These are phyloP conservation scores for Holothuria leucospilota DNA, from an alignment of 53 echinoderm and acorn worm genomes.

Conservation along the genomic window DNA sequence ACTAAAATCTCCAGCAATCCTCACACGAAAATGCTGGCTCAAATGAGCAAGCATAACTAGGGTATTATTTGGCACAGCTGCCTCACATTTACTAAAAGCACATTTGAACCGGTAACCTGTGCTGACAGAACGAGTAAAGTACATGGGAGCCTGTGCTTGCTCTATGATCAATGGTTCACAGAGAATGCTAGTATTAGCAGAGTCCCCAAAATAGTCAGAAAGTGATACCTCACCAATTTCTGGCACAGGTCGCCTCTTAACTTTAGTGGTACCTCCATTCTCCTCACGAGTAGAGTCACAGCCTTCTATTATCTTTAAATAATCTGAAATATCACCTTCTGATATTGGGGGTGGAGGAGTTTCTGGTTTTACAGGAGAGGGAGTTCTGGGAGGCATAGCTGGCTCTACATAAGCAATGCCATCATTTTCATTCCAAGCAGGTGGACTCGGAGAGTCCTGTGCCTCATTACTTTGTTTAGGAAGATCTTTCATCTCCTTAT, in stretches of 20 bases:
- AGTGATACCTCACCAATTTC: conserved; percentile 42
- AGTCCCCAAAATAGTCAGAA: conserved; percentile 69
- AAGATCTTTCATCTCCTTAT: neutral
- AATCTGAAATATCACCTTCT: conserved; percentile 75
- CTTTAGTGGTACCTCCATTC: conserved; percentile 13
- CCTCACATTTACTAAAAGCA: conserved; percentile 63
- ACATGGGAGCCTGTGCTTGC: conserved; percentile 64
- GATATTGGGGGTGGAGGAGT: conserved; percentile 53
- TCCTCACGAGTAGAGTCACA: conserved; percentile 27
- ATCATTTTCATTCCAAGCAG: conserved; percentile 4
- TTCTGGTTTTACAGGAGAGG: conserved; percentile 15
- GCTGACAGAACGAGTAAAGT: conserved; percentile 53
- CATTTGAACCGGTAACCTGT: conserved; percentile 55
- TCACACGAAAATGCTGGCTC: conserved; percentile 65
- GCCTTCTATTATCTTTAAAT: conserved; percentile 61
- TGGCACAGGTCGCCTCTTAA: neutral
- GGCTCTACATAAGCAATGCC: conserved; percentile 32
- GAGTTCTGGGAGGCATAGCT: conserved; percentile 2
- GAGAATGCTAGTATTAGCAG: conserved; percentile 58
- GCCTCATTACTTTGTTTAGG: neutral
- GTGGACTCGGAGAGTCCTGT: neutral
- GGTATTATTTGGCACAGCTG: conserved; percentile 58
- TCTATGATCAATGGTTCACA: conserved; percentile 73
- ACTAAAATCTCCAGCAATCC: conserved; percentile 63
- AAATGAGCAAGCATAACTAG: conserved; percentile 68